Evolutionary conservation across 2,888 invertebrate genomes (phyloP).

Genomic region (Liodrosophila aerea): DNA sequence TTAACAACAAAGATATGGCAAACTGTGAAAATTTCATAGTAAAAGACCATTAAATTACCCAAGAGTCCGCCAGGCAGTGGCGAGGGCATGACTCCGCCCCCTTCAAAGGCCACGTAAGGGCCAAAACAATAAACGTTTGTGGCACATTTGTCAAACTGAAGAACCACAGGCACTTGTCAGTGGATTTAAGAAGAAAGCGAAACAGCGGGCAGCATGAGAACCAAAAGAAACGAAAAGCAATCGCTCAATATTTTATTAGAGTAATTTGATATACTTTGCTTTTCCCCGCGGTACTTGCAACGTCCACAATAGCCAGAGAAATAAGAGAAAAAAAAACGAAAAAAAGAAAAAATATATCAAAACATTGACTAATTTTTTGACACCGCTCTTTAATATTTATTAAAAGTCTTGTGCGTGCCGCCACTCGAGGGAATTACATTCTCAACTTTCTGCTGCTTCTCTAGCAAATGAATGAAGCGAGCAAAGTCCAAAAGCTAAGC

Average conservation of each 20-base stretch:
- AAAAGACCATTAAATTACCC: conserved; percentile 75
- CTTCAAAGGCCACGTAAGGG: conserved; percentile 40
- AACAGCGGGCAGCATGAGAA: conserved; percentile 2
- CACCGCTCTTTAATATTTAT: conserved; percentile 71
- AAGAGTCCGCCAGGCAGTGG: conserved; percentile 9
- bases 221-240: conserved; percentile 43
- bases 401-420: conserved; percentile 71
- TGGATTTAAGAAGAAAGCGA: conserved; percentile 33
- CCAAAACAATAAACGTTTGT: conserved; percentile 63
- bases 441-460: neutral
- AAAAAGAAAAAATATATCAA: neutral
- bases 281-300: neutral
- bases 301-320: neutral
- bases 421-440: conserved; percentile 55
- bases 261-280: conserved; percentile 65
- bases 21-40: conserved; percentile 62
- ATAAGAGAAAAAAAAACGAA: neutral
- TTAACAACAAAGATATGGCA: conserved; percentile 26
- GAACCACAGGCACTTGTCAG: conserved; percentile 46
- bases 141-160: conserved; percentile 65
- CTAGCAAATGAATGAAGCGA: conserved; percentile 25
- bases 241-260: conserved; percentile 73
- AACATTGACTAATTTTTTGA: conserved; percentile 42
- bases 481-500: conserved; percentile 40
- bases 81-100: neutral